Evolutionary conservation across 2,888 invertebrate species (phyloP).

Genomic region (Hartigia nigra): DNA sequence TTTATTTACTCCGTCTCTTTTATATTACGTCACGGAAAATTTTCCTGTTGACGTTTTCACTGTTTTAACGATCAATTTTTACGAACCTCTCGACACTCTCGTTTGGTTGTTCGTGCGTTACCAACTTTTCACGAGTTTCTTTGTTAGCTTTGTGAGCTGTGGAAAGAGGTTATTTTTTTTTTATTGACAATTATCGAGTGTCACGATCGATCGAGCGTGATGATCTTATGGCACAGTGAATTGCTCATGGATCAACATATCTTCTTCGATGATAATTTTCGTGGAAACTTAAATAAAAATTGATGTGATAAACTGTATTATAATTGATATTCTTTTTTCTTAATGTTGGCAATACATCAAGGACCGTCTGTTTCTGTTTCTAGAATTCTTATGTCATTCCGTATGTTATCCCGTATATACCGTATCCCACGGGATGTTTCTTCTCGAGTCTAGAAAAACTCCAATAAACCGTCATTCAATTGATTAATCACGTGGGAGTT

Average conservation of each 20-base stretch:
- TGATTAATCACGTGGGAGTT: not conserved
- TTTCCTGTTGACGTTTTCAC: not conserved
- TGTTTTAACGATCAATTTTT: not conserved
- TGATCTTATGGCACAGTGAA: not conserved
- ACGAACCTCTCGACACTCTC: not conserved
- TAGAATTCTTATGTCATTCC: too few species aligned
- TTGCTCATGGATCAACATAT: not conserved
- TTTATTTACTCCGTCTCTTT: conserved; percentile 8
- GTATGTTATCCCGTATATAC: too few species aligned
- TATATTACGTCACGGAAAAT: not conserved
- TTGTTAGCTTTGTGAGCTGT: not conserved
- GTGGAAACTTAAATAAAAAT: not conserved
- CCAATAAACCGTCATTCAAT: not conserved
- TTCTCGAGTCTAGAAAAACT: not conserved
- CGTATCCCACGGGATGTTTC: too few species aligned
- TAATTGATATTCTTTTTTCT: too few species aligned
- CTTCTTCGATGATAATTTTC: not conserved
- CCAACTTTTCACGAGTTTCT: not conserved
- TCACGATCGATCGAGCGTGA: not conserved
- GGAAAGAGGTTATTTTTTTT: not conserved
- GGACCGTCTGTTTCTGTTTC: too few species aligned
- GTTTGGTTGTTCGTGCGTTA: not conserved
- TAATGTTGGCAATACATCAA: too few species aligned
- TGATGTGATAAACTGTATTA: not conserved
- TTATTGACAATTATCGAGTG: not conserved